These are phyloP conservation scores for Agriotes lineatus DNA, from an alignment of 2,888 invertebrate species.

Conservation along the genomic window DNA sequence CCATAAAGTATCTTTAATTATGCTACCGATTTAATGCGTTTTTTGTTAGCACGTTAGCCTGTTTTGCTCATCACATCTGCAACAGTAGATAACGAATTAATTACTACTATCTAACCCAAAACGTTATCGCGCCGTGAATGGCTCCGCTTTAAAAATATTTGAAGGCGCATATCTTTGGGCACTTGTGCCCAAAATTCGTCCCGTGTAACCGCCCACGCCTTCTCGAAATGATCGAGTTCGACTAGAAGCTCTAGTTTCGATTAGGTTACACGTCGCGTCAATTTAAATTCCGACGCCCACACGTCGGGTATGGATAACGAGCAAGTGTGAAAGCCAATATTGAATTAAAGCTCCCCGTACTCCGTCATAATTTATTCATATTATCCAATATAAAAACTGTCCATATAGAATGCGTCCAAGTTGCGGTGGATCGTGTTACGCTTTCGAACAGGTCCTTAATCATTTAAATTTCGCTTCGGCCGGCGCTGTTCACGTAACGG, in stretches of 20 bases:
- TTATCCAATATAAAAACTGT: constrained; percentile 31
- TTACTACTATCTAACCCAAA: no score
- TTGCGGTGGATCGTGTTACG: constrained; percentile 34
- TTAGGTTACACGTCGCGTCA: neutral
- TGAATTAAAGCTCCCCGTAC: constrained; percentile 21
- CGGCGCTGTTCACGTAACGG: constrained; percentile 34
- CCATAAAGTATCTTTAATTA: neutral
- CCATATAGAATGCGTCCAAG: constrained; percentile 30
- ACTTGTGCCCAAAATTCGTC: no score
- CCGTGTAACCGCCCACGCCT: no score
- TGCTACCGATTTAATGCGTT: no score
- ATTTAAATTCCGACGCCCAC: constrained; percentile 22
- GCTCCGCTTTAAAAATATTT: no score
- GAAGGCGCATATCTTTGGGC: no score
- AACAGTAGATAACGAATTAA: no score
- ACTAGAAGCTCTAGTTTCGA: no score
- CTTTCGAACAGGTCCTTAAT: constrained; percentile 38
- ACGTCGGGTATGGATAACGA: constrained; percentile 12
- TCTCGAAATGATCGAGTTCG: neutral
- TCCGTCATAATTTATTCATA: constrained; percentile 38
- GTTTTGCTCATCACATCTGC: no score
- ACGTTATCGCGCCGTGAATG: no score
- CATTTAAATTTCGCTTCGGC: constrained; percentile 36
- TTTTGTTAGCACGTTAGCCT: no score
- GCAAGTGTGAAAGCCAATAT: constrained; percentile 16